phyloP scores from a whole-genome alignment of 2,888 invertebrate genomes.

The Cheilosia vernalis region DNA sequence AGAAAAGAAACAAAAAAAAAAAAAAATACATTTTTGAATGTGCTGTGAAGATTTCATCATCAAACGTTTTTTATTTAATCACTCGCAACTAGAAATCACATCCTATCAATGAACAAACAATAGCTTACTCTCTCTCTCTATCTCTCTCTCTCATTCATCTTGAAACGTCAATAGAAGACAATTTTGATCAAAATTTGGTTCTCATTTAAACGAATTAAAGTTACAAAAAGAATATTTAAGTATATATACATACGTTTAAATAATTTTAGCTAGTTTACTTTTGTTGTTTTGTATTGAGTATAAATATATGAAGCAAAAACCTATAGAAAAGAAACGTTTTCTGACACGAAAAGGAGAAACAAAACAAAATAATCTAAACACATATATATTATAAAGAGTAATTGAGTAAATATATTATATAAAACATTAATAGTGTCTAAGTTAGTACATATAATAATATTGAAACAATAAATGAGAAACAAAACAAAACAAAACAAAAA shows the following conservation, averaged over 20 bases:
- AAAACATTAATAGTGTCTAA: slow-evolving; percentile 65
- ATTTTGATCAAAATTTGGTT: slow-evolving; percentile 1
- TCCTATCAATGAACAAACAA: slow-evolving; percentile 61
- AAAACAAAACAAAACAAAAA: slow-evolving; percentile 53
- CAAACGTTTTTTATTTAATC: slow-evolving; percentile 30
- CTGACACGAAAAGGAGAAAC: slow-evolving; percentile 36
- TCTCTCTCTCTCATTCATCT: slow-evolving; percentile 7
- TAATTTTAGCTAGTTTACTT: slow-evolving; percentile 71
- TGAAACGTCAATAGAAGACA: slow-evolving; percentile 33
- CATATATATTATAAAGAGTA: slow-evolving; percentile 42
- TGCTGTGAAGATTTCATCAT: slow-evolving; percentile 71
- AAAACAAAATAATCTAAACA: slow-evolving; percentile 30
- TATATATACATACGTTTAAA: slow-evolving; percentile 52
- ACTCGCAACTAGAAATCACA: slow-evolving; percentile 37
- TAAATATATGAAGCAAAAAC: slow-evolving; percentile 55
- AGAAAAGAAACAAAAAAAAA: slow-evolving; percentile 3
- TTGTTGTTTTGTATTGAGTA: slow-evolving; percentile 66
- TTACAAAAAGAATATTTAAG: slow-evolving; percentile 14
- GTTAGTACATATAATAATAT: slow-evolving; percentile 74
- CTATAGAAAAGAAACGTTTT: slow-evolving; percentile 31
- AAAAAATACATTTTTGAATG: slow-evolving; percentile 46
- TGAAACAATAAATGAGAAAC: slow-evolving; percentile 52
- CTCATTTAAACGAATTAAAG: slow-evolving; percentile 40
- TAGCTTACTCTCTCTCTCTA: slow-evolving; percentile 22
- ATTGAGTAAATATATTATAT: slow-evolving; percentile 21